Conservation (phyloP, 2,113 vertebrate species). For the Lanius ludovicianus region DNA sequence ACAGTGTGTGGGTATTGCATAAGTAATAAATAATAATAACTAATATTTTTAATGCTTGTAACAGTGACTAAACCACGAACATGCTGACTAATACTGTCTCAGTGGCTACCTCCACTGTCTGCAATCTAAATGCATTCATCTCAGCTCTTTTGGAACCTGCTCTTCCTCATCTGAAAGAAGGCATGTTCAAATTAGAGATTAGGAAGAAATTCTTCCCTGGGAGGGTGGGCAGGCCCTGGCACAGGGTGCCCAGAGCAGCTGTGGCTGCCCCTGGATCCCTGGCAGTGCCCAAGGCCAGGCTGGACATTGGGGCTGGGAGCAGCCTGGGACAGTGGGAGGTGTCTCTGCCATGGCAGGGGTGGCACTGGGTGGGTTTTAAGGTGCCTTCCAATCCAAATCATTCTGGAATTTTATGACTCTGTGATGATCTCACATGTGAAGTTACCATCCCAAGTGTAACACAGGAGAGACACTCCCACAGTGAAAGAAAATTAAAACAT, state of each 20-base stretch:
- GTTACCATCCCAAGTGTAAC: background rate
- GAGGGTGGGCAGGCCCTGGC: rapidly evolving
- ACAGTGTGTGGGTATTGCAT: background rate
- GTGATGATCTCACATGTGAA: rapidly evolving
- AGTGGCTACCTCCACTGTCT: background rate
- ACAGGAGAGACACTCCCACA: background rate
- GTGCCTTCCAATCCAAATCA: background rate
- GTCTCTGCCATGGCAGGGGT: background rate
- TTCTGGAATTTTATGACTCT: background rate
- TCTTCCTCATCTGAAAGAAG: background rate
- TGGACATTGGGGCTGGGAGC: rapidly evolving
- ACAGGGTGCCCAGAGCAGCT: background rate
- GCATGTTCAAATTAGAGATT: background rate
- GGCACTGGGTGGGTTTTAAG: rapidly evolving
- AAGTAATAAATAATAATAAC: constrained; percentile 63
- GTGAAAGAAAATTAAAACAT: background rate
- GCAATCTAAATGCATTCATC: background rate
- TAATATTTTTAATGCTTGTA: constrained; percentile 42
- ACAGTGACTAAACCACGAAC: constrained; percentile 7
- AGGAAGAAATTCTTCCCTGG: background rate
- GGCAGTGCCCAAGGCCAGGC: background rate
- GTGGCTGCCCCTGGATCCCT: background rate
- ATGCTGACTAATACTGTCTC: constrained; percentile 51
- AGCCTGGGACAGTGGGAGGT: rapidly evolving
- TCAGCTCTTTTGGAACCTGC: background rate